These are phyloP conservation scores for Camelus dromedarius DNA, from an alignment of 2,113 vertebrate species.

Conservation along the genomic window DNA sequence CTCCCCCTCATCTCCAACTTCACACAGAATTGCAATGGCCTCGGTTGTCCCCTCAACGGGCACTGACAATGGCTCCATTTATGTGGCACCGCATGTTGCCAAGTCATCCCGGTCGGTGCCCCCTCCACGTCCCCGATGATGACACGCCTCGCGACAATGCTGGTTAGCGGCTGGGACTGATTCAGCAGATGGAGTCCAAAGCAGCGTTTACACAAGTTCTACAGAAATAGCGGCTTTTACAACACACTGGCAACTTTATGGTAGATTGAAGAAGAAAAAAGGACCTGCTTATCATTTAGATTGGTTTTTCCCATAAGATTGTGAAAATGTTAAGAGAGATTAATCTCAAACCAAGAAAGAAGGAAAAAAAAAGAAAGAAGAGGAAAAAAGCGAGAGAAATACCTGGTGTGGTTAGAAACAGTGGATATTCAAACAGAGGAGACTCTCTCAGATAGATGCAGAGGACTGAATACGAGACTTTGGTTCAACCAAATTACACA, in stretches of 20 bases:
- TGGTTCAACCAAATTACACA: conserved; percentile 29
- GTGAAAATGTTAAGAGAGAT: conserved; percentile 76
- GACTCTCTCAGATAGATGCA: not conserved
- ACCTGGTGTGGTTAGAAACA: conserved; percentile 28
- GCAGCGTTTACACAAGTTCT: conserved; percentile 72
- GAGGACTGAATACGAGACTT: not conserved
- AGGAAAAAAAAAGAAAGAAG: not conserved
- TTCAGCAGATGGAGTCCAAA: conserved; percentile 80
- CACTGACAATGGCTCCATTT: conserved; percentile 55
- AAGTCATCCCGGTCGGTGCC: conserved; percentile 47
- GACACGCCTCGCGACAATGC: conserved; percentile 62
- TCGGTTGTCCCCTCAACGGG: not conserved
- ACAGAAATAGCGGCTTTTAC: conserved; percentile 79
- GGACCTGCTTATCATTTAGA: conserved; percentile 81
- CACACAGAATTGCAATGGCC: not conserved
- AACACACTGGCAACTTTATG: conserved; percentile 81
- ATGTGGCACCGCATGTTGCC: conserved; percentile 43
- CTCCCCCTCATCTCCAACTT: not conserved
- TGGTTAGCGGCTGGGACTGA: conserved; percentile 66
- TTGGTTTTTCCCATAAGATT: conserved; percentile 78
- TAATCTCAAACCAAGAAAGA: conserved; percentile 63
- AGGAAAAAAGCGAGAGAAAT: not conserved
- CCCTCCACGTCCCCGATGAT: conserved; percentile 32
- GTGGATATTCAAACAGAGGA: conserved; percentile 28
- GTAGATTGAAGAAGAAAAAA: conserved; percentile 78